Percentiles rank a stretch among this genome's conserved stretches.
Evolutionary conservation across 1,140 invertebrate genomes (phyloP).

Genomic region (Scaptomyza hsui): DNA sequence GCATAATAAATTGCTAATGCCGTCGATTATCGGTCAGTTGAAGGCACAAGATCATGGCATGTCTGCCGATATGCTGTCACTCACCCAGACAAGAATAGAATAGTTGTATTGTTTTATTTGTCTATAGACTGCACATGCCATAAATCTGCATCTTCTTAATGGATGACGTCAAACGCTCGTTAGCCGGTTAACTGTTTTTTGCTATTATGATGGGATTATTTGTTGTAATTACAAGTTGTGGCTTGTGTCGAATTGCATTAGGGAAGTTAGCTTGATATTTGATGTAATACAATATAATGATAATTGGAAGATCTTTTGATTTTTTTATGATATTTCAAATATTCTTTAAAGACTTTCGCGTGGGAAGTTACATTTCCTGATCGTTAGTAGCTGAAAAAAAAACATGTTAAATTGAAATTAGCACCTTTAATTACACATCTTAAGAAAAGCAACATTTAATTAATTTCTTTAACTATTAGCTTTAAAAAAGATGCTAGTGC

Average conservation of each 20-base stretch:
- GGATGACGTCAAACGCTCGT: constrained; percentile 37
- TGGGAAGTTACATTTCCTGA: too few relatives aligned
- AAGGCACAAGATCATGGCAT: constrained; percentile 38
- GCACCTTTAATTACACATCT: too few relatives aligned
- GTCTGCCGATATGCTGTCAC: constrained; percentile 45
- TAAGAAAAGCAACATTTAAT: too few relatives aligned
- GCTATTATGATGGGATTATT: constrained; percentile 35
- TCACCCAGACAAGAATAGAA: constrained; percentile 8
- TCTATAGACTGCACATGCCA: constrained; percentile 1
- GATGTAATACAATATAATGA: too few relatives aligned
- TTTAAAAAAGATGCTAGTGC: too few relatives aligned
- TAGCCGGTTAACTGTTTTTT: constrained; percentile 11
- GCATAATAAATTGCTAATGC: constrained; percentile 30
- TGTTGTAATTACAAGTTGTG: constrained; percentile 19
- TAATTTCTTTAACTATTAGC: too few relatives aligned
- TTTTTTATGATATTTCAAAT: neutral
- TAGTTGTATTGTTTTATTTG: constrained; percentile 10
- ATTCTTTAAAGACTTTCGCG: neutral
- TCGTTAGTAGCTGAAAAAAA: too few relatives aligned
- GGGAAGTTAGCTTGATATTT: constrained; percentile 9
- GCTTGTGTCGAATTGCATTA: constrained; percentile 5
- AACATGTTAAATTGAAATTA: too few relatives aligned
- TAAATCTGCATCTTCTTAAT: constrained; percentile 13
- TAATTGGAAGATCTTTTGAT: neutral
- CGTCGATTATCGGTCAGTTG: constrained; percentile 43